Evolutionary conservation across 1,140 invertebrate species (phyloP).

Genomic region (Hycleus phaleratus): DNA sequence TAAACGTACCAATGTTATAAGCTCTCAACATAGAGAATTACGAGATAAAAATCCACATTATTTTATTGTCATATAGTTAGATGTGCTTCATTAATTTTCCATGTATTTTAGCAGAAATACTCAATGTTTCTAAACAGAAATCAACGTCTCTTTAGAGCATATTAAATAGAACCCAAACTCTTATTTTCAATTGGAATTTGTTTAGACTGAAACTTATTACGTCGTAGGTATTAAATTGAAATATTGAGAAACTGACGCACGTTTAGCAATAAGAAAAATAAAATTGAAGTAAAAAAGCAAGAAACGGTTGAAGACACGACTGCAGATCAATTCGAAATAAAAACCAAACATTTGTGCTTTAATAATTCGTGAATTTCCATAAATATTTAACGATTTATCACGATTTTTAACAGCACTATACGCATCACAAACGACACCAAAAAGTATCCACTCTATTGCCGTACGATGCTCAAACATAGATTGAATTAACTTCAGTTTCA

Average conservation of each 20-base stretch:
- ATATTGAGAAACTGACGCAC: slow-evolving; percentile 11
- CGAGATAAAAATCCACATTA: not conserved
- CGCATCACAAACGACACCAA: slow-evolving; percentile 24
- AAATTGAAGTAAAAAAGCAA: too few relatives aligned
- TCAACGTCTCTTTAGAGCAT: not conserved
- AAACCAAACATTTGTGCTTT: slow-evolving; percentile 17
- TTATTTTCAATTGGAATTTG: slow-evolving; percentile 21
- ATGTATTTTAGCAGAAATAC: too few relatives aligned
- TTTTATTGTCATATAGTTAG: not conserved
- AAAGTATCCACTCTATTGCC: slow-evolving; percentile 20
- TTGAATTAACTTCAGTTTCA: slow-evolving; percentile 29
- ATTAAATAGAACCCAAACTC: not conserved
- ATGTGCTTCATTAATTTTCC: not conserved
- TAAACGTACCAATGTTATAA: not conserved
- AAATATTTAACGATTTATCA: slow-evolving; percentile 27
- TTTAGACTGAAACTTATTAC: slow-evolving; percentile 22
- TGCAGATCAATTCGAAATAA: not conserved
- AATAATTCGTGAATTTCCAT: slow-evolving; percentile 22
- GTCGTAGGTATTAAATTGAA: slow-evolving; percentile 23
- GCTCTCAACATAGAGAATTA: not conserved
- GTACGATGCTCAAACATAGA: slow-evolving; percentile 18
- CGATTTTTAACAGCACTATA: slow-evolving; percentile 17
- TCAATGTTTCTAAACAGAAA: too few relatives aligned
- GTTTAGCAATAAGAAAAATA: not conserved
- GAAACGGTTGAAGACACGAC: too few relatives aligned